Evolutionary conservation across 2,888 invertebrate species (phyloP), one percentile per base, ranked within the genome.

Genomic region (Chrysolina oricalcia): DNA sequence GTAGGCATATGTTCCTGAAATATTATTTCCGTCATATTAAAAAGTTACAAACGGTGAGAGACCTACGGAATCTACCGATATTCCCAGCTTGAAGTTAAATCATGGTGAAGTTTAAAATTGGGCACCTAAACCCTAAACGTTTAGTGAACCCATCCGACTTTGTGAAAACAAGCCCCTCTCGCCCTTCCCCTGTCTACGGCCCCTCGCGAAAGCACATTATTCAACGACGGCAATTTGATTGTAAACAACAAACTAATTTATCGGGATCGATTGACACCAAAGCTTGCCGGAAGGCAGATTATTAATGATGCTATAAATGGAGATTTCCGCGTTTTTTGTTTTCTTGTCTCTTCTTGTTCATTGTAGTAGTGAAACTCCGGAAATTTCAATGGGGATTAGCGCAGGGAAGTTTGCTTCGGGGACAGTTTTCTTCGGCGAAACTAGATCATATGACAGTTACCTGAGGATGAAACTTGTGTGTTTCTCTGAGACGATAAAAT

Each of bases 171-270:
- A 59, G 19, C 8, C 35, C 11, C 3, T 11, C 27, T 27, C 21
- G 23, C 15, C 35, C 35, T 2, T 59, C 35, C n/a, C 1, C 59
- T 8, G 6, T 59, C 59, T n/a, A 17, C 35, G 23, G 15, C 23
- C 23, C 15, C 3, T 0, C 27, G 48, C 5, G 10, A 43, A 48
- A 67, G 27, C 23, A 27, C 67, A 50, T 67, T 50, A 67, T 50
- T 50, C 67, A 50, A 48, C 27, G 69, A 48, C 43, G 56, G 65
- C 73, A 65, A 46, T 64, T 53, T 65, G 69, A 70, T 74, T 70
- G 53, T 59, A 63, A 74, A 70, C 70, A 74, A 70, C 74, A 74
- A 74, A 59, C 74, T 70, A 74, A 74, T 74, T 74, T 62, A 74
- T 74, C 59, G 53, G 19, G 59, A 64, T 64, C 70, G 74, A 74